phyloP scores from a whole-genome alignment of 2,888 invertebrate species.

The Acrobasis consociella region DNA sequence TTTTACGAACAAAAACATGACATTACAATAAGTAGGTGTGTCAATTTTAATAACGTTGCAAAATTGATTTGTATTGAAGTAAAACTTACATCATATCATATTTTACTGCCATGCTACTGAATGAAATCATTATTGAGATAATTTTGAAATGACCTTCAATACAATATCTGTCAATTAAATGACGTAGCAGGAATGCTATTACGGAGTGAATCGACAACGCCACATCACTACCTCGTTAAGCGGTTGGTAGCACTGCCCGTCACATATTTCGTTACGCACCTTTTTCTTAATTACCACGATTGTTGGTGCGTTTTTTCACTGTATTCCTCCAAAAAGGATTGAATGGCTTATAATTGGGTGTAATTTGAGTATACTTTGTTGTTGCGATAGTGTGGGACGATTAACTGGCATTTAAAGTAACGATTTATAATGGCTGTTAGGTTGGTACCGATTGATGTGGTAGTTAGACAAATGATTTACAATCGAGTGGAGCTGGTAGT shows the following conservation, averaged over 20 bases:
- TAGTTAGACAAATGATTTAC: slow-evolving; percentile 69
- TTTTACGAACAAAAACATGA: no score
- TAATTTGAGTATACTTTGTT: slow-evolving; percentile 79
- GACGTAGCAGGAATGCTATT: slow-evolving; percentile 1
- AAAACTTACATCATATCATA: background rate
- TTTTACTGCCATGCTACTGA: slow-evolving; percentile 4
- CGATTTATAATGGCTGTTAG: slow-evolving; percentile 63
- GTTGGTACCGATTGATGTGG: slow-evolving; percentile 59
- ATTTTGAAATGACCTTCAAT: slow-evolving; percentile 15
- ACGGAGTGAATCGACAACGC: slow-evolving; percentile 40
- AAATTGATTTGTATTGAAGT: background rate
- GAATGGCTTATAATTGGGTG: slow-evolving; percentile 81
- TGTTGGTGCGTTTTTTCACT: slow-evolving; percentile 69
- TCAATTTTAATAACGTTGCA: background rate
- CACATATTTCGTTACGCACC: slow-evolving; percentile 74
- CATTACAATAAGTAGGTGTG: no score
- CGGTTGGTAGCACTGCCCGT: slow-evolving; percentile 69
- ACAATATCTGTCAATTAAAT: slow-evolving; percentile 23
- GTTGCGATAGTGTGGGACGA: slow-evolving; percentile 63
- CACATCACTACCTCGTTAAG: slow-evolving; percentile 63
- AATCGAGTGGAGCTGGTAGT: slow-evolving; percentile 47
- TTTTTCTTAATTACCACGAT: slow-evolving; percentile 76
- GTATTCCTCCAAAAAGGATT: slow-evolving; percentile 71
- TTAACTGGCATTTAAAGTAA: slow-evolving; percentile 66
- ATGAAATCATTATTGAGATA: slow-evolving; percentile 15